These are phyloP conservation scores for Pyralis farinalis DNA, from an alignment of 2,888 invertebrate species.

Conservation along the genomic window DNA sequence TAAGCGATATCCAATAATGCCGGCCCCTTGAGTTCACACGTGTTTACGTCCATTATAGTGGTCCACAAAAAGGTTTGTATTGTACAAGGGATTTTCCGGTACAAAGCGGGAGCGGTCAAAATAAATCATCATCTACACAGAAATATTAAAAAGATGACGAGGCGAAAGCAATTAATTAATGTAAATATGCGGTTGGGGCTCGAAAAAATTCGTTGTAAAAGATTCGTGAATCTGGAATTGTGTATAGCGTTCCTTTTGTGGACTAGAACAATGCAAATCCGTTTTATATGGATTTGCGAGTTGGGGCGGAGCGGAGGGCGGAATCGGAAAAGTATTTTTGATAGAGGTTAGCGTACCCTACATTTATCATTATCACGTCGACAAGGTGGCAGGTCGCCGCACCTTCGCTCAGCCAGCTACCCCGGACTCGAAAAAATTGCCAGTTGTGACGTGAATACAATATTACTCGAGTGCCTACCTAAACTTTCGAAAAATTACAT, in stretches of 20 bases:
- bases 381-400: conserved; percentile 54
- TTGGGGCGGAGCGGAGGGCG: conserved; percentile 30
- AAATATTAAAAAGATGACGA: conserved; percentile 52
- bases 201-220: conserved; percentile 29
- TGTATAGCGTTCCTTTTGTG: conserved; percentile 38
- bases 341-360: conserved; percentile 48
- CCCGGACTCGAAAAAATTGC: conserved; percentile 45
- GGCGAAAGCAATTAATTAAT: conserved; percentile 51
- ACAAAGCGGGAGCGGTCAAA: conserved; percentile 29
- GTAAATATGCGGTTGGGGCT: conserved; percentile 27
- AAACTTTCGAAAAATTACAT: background rate
- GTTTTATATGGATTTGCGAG: conserved; percentile 39
- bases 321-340: conserved; percentile 59
- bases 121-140: conserved; percentile 44
- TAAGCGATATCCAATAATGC: conserved; percentile 65
- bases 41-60: conserved; percentile 44
- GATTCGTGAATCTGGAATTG: conserved; percentile 32
- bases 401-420: conserved; percentile 40
- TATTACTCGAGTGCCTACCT: conserved; percentile 12
- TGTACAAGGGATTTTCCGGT: conserved; percentile 18
- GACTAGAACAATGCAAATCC: conserved; percentile 53
- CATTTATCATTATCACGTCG: conserved; percentile 74
- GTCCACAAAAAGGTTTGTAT: conserved; percentile 30
- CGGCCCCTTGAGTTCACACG: conserved; percentile 37
- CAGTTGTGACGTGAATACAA: conserved; percentile 29